A percentile compares a stretch with the other conserved stretches of the same genome.
Evolutionary conservation across 2,113 vertebrate genomes (phyloP).

Genomic region (Malurus cyaneus): DNA sequence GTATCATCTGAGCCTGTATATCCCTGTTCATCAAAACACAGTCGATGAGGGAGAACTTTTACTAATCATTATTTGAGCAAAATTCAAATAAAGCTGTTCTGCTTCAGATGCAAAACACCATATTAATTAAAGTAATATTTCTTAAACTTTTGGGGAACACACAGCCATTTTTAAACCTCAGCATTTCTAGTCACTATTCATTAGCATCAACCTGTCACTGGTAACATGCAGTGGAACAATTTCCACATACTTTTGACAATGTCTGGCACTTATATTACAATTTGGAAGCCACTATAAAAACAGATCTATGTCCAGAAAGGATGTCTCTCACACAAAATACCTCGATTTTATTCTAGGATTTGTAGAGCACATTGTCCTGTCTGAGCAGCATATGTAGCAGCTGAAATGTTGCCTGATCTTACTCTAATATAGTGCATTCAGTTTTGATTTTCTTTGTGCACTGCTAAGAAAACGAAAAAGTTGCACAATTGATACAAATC

Average conservation of each 20-base stretch:
- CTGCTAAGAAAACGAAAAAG: background rate
- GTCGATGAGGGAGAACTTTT: background rate
- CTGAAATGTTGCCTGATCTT: background rate
- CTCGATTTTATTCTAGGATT: background rate
- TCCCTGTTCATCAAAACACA: background rate
- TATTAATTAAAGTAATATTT: background rate
- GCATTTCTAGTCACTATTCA: background rate
- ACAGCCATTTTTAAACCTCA: background rate
- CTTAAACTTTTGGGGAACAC: background rate
- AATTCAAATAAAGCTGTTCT: slow-evolving; percentile 37
- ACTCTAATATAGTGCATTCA: background rate
- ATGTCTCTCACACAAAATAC: background rate
- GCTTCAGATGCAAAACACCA: background rate
- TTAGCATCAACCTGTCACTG: background rate
- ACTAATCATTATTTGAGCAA: background rate
- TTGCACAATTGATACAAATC: background rate
- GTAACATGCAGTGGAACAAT: background rate
- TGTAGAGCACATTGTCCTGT: background rate
- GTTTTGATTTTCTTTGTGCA: background rate
- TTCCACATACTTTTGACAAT: background rate
- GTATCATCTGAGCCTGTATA: background rate
- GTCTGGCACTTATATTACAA: background rate
- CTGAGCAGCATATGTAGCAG: rapidly evolving
- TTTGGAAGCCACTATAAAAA: background rate
- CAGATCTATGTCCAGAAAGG: background rate